A percentile compares a stretch with the other conserved stretches of the same genome.
phyloP scores from a whole-genome alignment of 2,113 vertebrate species.

The Macrotis lagotis region DNA sequence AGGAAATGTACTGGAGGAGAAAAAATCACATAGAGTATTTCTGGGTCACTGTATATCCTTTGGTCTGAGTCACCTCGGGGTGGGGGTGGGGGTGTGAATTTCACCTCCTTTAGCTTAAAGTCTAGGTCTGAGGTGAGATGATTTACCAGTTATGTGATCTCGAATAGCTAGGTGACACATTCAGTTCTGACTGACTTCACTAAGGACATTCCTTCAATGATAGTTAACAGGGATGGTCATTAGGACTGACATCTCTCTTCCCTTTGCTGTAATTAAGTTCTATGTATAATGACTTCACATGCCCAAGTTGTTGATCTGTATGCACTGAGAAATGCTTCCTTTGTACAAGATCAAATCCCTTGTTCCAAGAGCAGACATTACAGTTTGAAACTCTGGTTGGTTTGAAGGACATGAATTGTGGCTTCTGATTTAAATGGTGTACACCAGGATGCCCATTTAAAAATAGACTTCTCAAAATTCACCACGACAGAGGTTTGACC shows the following conservation, averaged over 20 bases:
- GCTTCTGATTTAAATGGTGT: conserved; percentile 48
- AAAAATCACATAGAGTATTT: conserved; percentile 19
- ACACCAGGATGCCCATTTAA: conserved; percentile 57
- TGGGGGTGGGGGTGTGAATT: too few species aligned
- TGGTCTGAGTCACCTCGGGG: background rate
- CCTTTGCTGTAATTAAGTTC: conserved; percentile 37
- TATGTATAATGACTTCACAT: conserved; percentile 35
- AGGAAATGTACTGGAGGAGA: conserved; percentile 14
- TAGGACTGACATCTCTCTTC: background rate
- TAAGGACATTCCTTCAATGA: conserved; percentile 48
- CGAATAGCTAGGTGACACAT: conserved; percentile 1
- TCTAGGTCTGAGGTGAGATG: background rate
- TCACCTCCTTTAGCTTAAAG: background rate
- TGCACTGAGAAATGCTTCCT: conserved; percentile 48
- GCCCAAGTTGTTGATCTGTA: conserved; percentile 42
- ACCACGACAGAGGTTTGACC: conserved; percentile 45
- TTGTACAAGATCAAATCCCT: conserved; percentile 45
- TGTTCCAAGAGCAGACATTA: conserved; percentile 12
- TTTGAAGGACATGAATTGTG: background rate
- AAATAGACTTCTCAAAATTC: conserved; percentile 49
- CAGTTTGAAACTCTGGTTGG: conserved; percentile 38
- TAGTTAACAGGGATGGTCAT: background rate
- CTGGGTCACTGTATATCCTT: conserved; percentile 9
- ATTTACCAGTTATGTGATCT: background rate
- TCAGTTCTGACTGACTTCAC: background rate